Evolutionary conservation across 2,888 invertebrate genomes (phyloP), one percentile per base, ranked within the genome.

Genomic region (Spicauda simplicius): DNA sequence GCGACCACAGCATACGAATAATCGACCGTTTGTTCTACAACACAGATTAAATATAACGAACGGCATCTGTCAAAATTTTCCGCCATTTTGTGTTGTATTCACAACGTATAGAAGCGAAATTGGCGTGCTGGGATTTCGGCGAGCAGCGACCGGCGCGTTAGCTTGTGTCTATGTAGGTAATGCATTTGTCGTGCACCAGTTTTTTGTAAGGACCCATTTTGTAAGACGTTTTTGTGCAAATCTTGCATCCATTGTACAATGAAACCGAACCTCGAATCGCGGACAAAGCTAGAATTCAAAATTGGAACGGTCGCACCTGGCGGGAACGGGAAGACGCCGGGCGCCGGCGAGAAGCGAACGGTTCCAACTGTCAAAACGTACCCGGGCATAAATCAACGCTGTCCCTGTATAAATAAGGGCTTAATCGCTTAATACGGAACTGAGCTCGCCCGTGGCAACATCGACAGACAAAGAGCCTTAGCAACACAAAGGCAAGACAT

Each of bases 221-320:
- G 82, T 80, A 78, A 81, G 80, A 83, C 77, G 88, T 91, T 92
- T 91, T 91, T 92, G 90, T 88, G 91, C 90, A 87, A 91, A 91
- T 89, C 90, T 90, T 86, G 86, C 86, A 86, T 82, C 84, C 78
- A 89, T 91, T 91, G 91, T 90, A 78, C 84, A 85, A 85, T 80
- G 86, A 86, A 87, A 86, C 83, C 84, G 84, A 80, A 78, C 77
- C 79, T 72, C 70, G 80, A 61, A 67, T 79, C 76, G 73, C 59
- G 72, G 64, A 86, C 85, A 85, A 87, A 83, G 83, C 81, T 80
- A 80, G 79, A 77, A 76, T 78, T 77, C 78, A 79, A 82, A 79
- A 81, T 85, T 84, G 81, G 82, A 83, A 75, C 76, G 72, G 73
- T 81, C 83, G 82, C 92, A 92, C 92, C 92, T 91, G 92, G 91